Evolutionary conservation across 2,888 invertebrate species (phyloP).

Genomic region (Lucinisca nassula): DNA sequence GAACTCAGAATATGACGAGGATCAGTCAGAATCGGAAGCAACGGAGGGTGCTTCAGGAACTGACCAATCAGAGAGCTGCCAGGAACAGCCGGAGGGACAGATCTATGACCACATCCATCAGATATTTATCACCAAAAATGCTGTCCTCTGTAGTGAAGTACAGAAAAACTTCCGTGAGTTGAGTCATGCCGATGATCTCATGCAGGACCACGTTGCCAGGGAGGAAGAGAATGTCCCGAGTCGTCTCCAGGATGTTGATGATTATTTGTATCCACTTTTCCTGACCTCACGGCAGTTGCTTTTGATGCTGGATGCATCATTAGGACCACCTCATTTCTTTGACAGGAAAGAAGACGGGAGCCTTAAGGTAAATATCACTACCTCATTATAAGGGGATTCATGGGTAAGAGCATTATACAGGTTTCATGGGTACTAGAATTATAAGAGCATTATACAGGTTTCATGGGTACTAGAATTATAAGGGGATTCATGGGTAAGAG

Average conservation of each 20-base stretch:
- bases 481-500: too few species aligned
- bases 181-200: slow-evolving; percentile 75
- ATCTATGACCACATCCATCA: slow-evolving; percentile 67
- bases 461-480: too few species aligned
- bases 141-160: slow-evolving; percentile 83
- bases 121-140: slow-evolving; percentile 83
- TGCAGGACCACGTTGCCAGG: slow-evolving; percentile 61
- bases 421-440: too few species aligned
- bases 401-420: too few species aligned
- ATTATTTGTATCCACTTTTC: slow-evolving; percentile 79
- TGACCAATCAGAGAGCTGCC: slow-evolving; percentile 23
- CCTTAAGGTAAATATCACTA: slow-evolving; percentile 70
- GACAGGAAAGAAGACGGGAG: slow-evolving; percentile 79
- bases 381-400: too few species aligned
- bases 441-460: too few species aligned
- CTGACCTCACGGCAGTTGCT: slow-evolving; percentile 82
- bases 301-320: slow-evolving; percentile 82
- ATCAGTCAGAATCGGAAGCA: slow-evolving; percentile 7
- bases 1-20: slow-evolving; percentile 28
- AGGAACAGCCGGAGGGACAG: slow-evolving; percentile 25
- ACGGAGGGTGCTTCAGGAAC: slow-evolving; percentile 14
- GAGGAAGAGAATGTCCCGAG: slow-evolving; percentile 68
- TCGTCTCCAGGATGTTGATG: slow-evolving; percentile 72
- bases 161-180: slow-evolving; percentile 83
- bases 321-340: slow-evolving; percentile 79